Evolutionary conservation across 2,113 vertebrate species (phyloP).

Genomic region (Ifrita kowaldi): DNA sequence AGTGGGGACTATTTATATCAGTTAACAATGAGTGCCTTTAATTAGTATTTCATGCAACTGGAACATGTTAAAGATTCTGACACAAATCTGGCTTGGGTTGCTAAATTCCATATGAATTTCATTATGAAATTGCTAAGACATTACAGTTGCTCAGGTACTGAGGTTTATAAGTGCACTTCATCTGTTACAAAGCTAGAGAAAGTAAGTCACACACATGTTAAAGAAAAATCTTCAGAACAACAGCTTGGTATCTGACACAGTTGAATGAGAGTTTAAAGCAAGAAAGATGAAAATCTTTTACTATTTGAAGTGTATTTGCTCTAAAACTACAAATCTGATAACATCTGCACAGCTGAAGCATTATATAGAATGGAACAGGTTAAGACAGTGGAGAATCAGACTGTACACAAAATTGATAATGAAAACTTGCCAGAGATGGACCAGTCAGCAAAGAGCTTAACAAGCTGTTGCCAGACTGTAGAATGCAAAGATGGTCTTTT

Average conservation of each 20-base stretch:
- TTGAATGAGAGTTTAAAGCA: background rate
- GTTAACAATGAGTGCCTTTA: constrained; percentile 80
- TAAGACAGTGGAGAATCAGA: background rate
- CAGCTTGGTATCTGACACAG: background rate
- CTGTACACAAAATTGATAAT: background rate
- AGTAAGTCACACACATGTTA: background rate
- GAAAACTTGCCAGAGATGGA: background rate
- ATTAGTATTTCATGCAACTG: constrained; percentile 80
- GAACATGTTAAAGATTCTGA: constrained; percentile 78
- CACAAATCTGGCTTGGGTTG: constrained; percentile 75
- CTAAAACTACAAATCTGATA: background rate
- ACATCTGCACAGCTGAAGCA: background rate
- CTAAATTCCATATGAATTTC: constrained; percentile 79
- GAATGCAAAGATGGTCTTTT: background rate
- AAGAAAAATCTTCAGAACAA: constrained; percentile 9
- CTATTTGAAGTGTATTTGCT: background rate
- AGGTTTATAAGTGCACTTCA: constrained; percentile 63
- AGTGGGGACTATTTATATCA: constrained; percentile 77
- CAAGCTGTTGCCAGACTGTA: background rate
- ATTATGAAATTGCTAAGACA: constrained; percentile 75
- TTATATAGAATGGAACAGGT: background rate
- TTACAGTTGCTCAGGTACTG: constrained; percentile 74
- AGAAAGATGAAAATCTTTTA: background rate
- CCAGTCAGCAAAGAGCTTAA: background rate
- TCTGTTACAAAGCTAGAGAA: constrained; percentile 37